These are phyloP conservation scores for Bombus pascuorum DNA, from an alignment of 1,140 invertebrate genomes.

Conservation along the genomic window DNA sequence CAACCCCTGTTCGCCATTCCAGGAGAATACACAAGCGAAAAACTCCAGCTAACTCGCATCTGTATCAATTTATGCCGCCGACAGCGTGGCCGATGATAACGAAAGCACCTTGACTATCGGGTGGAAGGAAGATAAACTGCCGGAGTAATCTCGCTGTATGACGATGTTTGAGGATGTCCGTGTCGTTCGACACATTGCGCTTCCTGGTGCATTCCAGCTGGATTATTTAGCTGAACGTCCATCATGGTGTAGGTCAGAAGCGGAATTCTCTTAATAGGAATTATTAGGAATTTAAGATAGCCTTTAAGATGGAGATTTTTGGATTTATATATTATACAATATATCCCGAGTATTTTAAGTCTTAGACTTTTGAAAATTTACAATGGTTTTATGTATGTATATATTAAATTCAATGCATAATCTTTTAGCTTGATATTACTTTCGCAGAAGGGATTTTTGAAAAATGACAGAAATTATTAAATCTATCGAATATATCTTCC, in stretches of 20 bases:
- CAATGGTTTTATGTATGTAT: not conserved
- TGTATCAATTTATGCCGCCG: slow-evolving; percentile 81
- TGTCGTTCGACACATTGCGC: slow-evolving; percentile 35
- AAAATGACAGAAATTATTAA: not conserved
- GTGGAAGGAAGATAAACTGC: slow-evolving; percentile 59
- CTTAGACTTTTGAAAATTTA: too few species aligned
- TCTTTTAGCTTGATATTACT: not conserved
- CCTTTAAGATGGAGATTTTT: too few species aligned
- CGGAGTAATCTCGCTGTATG: slow-evolving; percentile 43
- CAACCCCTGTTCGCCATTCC: slow-evolving; percentile 45
- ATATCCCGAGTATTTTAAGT: too few species aligned
- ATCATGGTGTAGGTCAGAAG: too few species aligned
- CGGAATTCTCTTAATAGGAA: too few species aligned
- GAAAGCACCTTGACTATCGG: slow-evolving; percentile 66
- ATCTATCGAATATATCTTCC: not conserved
- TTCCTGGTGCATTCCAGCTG: slow-evolving; percentile 5
- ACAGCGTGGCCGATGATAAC: slow-evolving; percentile 65
- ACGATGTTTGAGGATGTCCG: slow-evolving; percentile 39
- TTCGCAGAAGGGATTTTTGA: not conserved
- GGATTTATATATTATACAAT: too few species aligned
- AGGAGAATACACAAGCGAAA: slow-evolving; percentile 74
- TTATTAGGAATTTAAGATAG: too few species aligned
- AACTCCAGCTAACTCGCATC: slow-evolving; percentile 81
- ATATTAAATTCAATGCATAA: not conserved
- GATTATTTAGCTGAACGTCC: slow-evolving; percentile 13